phyloP scores from a whole-genome alignment of 2,888 invertebrate genomes.

The Bibio marci region DNA sequence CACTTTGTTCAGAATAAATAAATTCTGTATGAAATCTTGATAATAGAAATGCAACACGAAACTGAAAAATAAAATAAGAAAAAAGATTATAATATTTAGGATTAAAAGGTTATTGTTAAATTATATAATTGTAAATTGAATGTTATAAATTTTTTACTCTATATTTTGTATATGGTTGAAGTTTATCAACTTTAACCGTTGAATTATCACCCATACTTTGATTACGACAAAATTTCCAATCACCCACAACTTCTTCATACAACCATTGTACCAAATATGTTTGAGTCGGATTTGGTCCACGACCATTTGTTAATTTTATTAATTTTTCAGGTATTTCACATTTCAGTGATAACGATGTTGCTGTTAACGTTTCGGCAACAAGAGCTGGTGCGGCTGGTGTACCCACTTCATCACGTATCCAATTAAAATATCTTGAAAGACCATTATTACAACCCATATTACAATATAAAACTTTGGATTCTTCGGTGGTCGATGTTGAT shows the following conservation, averaged over 20 bases:
- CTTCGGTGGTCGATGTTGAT: conserved; percentile 21
- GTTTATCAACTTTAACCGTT: conserved; percentile 51
- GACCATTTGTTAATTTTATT: conserved; percentile 29
- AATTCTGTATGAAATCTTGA: conserved; percentile 49
- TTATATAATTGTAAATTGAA: conserved; percentile 3
- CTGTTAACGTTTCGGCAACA: conserved; percentile 57
- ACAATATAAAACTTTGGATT: conserved; percentile 56
- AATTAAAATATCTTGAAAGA: conserved; percentile 53
- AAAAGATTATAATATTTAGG: conserved; percentile 9
- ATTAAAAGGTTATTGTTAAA: conserved; percentile 1
- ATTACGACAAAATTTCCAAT: conserved; percentile 72
- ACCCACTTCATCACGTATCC: conserved; percentile 49
- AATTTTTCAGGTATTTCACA: conserved; percentile 45
- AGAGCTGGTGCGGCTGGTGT: conserved; percentile 57
- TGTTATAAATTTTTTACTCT: conserved; percentile 39
- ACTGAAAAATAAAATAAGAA: conserved; percentile 36
- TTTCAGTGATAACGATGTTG: conserved; percentile 61
- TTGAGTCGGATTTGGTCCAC: conserved; percentile 32
- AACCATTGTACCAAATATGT: conserved; percentile 58
- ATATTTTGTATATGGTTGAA: conserved; percentile 80
- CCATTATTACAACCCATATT: conserved; percentile 72
- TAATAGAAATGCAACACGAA: conserved; percentile 68
- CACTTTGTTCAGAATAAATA: conserved; percentile 56
- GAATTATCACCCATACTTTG: conserved; percentile 48
- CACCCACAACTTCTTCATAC: conserved; percentile 47